Evolutionary conservation across 1,140 invertebrate species (phyloP).

Genomic region (Metaphire vulgaris): DNA sequence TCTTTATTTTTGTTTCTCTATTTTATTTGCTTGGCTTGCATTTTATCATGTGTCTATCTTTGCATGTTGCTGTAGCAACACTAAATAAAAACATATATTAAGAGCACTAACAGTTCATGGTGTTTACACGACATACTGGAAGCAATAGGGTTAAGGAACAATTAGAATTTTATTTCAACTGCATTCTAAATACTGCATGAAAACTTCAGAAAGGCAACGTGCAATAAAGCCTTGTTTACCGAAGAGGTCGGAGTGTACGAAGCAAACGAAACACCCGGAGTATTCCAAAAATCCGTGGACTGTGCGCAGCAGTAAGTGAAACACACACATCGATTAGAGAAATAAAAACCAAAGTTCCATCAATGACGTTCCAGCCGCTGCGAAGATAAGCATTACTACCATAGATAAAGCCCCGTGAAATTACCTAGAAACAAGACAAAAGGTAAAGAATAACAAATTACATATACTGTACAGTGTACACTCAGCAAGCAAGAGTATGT

Average conservation of each 20-base stretch:
- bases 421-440: slow-evolving; percentile 59
- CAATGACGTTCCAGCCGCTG: slow-evolving; percentile 99
- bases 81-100: no score
- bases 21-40: no score
- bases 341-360: slow-evolving; percentile 91
- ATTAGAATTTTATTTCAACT: no score
- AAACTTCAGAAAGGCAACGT: no score
- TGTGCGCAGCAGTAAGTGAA: slow-evolving; percentile 81
- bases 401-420: slow-evolving; percentile 88
- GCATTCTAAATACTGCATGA: no score
- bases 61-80: no score
- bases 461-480: not conserved
- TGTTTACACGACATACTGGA: no score
- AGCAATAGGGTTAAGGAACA: no score
- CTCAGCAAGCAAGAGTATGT: not conserved
- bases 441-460: not conserved
- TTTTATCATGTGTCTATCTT: no score
- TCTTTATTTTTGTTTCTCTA: no score
- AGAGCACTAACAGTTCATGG: no score
- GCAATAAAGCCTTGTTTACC: no score
- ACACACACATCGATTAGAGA: slow-evolving; percentile 94
- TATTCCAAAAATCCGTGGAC: slow-evolving; percentile 95
- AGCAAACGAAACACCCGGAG: slow-evolving; percentile 92
- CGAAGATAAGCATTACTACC: slow-evolving; percentile 88
- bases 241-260: slow-evolving; percentile 82